Base-by-base conservation (phyloP, 2,888 invertebrate genomes). In the Apamea epomidion region DNA sequence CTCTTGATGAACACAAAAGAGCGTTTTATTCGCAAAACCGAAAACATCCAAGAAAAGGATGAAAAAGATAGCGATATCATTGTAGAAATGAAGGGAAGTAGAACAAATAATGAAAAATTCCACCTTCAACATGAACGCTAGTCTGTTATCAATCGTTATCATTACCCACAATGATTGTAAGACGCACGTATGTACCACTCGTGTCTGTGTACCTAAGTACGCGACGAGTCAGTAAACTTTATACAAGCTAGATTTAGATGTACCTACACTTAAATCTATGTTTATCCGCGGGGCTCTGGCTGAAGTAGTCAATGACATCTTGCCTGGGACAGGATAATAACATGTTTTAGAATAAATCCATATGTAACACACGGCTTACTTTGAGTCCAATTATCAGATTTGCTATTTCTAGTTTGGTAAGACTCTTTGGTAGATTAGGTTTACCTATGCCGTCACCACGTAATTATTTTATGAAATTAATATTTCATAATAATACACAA, bases 121-220 rank as follows among this genome's bases (percentile, higher is more conserved):
- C 78, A 81, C 78, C 68, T 85, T 81, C 75, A 81, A 76, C 88
- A 76, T 68, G 75, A 87, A 78, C 73, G 75, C 65, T 79, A 51
- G n/a, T 64, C 48, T 54, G 85, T 90, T 86, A 87, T 87, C 86
- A 85, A 79, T 83, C 76, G 81, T 87, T 90, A 91, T 89, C 90
- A 85, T 82, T 73, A 76, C 80, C 80, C 74, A 78, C 70, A 79
- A 83, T 78, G 84, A 87, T 88, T 82, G 82, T 75, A 74, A 82
- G 78, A 81, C 82, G 80, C 84, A 85, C 80, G 81, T n/a, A n/a
- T n/a, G n/a, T 86, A 81, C 64, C 69, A 70, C 77, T 84, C 51
- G 48, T 65, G 62, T 76, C 62, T 78, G 75, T 83, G 78, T 88
- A 85, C 84, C 65, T 78, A 79, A 72, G 74, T 68, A 71, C 76